Conservation (phyloP, 2,113 vertebrate species). For the Candoia aspera region DNA sequence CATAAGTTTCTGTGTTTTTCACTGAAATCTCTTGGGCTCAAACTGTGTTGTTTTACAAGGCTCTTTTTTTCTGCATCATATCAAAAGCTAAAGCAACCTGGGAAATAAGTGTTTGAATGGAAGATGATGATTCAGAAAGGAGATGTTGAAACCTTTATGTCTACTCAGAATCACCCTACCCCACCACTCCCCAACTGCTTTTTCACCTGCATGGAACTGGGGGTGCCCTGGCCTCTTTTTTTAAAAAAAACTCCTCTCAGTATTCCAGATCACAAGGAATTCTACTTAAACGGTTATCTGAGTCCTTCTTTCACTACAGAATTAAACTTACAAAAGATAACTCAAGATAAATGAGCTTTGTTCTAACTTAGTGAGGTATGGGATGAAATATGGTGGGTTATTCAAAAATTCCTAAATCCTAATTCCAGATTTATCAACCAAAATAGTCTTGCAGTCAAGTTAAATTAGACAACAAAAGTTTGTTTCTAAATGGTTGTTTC, state of each 20-base stretch:
- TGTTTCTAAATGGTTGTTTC: not conserved
- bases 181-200: not conserved
- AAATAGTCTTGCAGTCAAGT: not conserved
- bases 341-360: not conserved
- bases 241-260: too few relatives aligned
- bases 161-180: not conserved
- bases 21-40: not conserved
- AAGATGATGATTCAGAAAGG: not conserved
- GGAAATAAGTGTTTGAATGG: not conserved
- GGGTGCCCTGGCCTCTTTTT: not conserved
- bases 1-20: not conserved
- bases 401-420: not conserved
- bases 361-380: not conserved
- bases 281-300: too few relatives aligned
- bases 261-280: too few relatives aligned
- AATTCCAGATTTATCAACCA: not conserved
- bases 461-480: not conserved
- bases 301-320: too few relatives aligned
- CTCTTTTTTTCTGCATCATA: not conserved
- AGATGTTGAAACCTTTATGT: not conserved
- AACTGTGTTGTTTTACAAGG: not conserved
- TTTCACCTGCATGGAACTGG: not conserved
- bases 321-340: not conserved
- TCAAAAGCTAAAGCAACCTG: not conserved
- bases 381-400: not conserved